Evolutionary conservation across 2,113 vertebrate species (phyloP), one percentile per base, ranked within the genome.

Genomic region (Zeus faber): DNA sequence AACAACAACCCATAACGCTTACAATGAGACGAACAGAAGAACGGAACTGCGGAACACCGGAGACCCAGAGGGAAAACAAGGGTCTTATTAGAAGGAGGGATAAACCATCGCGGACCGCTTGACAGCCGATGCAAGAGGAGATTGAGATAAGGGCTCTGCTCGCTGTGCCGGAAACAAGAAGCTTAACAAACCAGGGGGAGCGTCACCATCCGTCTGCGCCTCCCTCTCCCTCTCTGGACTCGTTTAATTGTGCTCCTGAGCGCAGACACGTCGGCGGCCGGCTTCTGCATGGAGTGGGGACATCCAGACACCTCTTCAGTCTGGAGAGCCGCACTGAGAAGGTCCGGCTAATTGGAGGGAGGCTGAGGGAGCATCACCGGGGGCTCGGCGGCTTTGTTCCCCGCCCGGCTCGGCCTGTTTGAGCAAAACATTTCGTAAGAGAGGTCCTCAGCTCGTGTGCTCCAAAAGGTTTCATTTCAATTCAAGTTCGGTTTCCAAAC

Each of bases 141-240:
- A 89, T 88, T 79, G 84, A 74, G 62, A 64, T 90, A 89, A 89
- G 83, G 82, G 82, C 49, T 71, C 74, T 84, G 82, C 68, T 83
- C 80, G 87, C 62, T 89, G 81, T 80, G 75, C 84, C 59, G 88
- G 84, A 91, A 89, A 83, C 60, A 79, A 75, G 64, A 68, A 59
- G 65, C 54, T 60, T 60, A 79, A 75, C 65, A 68, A 59, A 67
- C 54, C 62, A 60, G 63, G 76, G 65, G 14, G 59, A 68, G 59
- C 60, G 46, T 51, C 54, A 67, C 63, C 67, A 83, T 85, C 79
- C 46, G 69, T 77, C 59, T 51, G 56, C 61, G 75, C 77, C 88
- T 86, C 77, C 80, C 75, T 87, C 66, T 9, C n/a, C 59, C 84
- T 82, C 79, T 65, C 49, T 54, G 45, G 58, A 53, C 72, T 77